Percentiles rank a stretch among this genome's conserved stretches.
phyloP scores from a whole-genome alignment of 2,888 invertebrate genomes.

The Cerceris rybyensis region DNA sequence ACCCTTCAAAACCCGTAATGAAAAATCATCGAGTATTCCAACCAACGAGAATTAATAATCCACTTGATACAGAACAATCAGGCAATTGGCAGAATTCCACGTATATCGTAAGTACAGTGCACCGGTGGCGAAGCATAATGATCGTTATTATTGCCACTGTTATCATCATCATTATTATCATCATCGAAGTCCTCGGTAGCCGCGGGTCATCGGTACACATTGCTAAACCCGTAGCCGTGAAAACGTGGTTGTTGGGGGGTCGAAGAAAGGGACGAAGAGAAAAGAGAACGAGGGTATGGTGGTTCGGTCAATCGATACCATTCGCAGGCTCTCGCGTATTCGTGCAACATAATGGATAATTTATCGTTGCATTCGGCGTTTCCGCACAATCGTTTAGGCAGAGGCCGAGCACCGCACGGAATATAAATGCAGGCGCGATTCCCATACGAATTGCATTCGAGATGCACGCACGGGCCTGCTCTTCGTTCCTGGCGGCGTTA shows the following conservation, averaged over 20 bases:
- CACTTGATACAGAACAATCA: constrained; percentile 20
- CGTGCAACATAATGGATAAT: constrained; percentile 57
- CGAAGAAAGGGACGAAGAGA: too few relatives aligned
- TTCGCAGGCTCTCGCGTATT: constrained; percentile 17
- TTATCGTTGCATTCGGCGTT: constrained; percentile 59
- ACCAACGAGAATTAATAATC: constrained; percentile 18
- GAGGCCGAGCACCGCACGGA: constrained; percentile 35
- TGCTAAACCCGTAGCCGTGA: constrained; percentile 16
- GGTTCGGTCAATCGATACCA: constrained; percentile 30
- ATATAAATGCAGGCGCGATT: constrained; percentile 62
- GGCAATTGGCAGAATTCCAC: constrained; percentile 5
- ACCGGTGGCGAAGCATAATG: constrained; percentile 9
- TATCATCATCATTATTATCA: constrained; percentile 37
- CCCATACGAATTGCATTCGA: constrained; percentile 57
- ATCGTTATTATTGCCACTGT: constrained; percentile 37
- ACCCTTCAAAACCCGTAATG: neutral
- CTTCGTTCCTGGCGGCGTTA: constrained; percentile 26
- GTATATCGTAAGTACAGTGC: neutral
- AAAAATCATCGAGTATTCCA: neutral
- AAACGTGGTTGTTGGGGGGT: neutral
- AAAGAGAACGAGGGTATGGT: neutral
- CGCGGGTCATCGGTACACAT: constrained; percentile 18
- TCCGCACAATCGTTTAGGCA: constrained; percentile 62
- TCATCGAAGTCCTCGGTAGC: neutral
- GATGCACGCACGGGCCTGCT: constrained; percentile 9